Evolutionary conservation across 1,140 invertebrate species (phyloP), one percentile per base, ranked within the genome.

Genomic region (Neomicropteryx cornuta): DNA sequence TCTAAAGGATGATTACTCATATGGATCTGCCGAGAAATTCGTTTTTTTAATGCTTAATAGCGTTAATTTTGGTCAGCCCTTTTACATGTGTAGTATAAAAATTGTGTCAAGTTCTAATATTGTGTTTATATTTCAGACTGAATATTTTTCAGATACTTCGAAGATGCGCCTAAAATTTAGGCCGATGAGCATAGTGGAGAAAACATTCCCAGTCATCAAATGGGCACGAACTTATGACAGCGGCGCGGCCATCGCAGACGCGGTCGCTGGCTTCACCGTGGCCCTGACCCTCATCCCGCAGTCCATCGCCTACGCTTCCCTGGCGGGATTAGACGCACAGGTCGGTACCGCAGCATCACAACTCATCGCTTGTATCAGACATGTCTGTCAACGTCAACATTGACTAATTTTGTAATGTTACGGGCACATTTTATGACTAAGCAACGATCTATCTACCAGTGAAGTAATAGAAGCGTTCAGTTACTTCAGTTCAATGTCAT

Each of bases 201-300:
- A 50, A 5, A 24, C 59, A 23, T 57, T 67, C 29, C 62, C 64
- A 5, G 60, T 65, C 43, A 33, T 60, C 14, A 50, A 33, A 5
- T 68, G 66, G 66, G 56, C 60, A 21, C 54, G 47, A 43, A 51
- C 39, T 39, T 91, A 91, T 55, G 72, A 69, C 31, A 53, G 55
- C 5, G 60, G 64, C 11, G 73, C 71, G 17, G 75, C 73, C 5
- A 55, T 81, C 2, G 74, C 77, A 4, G 85, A 88, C 62, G 54
- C 89, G 23, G 75, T 91, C 20, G 89, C 89, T 10, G 90, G 90
- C 19, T 70, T 93, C 16, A 93, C 89, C 1, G 79, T 90, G 6
- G 83, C 81, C 3, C 62, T 87, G 16, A 85, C 82, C 3, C 70
- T 85, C 18, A 84, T 83, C 47, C 81, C 81, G 2, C 79, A 88